phyloP scores from a whole-genome alignment of 2,113 vertebrate genomes.

The Garra rufa region DNA sequence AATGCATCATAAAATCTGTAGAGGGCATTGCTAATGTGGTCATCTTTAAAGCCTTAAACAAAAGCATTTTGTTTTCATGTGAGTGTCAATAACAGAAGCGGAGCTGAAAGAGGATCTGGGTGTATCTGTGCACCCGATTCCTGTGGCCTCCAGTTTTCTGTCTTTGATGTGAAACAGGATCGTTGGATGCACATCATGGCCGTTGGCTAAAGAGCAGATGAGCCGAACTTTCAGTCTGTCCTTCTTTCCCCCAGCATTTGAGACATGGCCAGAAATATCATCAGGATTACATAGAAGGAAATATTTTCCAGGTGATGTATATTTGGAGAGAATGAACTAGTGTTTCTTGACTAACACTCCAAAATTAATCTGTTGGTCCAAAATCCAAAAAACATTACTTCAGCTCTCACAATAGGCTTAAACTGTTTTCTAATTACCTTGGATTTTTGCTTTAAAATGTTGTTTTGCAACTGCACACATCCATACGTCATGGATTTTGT shows the following conservation, averaged over 20 bases:
- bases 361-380: not conserved
- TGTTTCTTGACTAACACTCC: not conserved
- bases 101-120: slow-evolving; percentile 58
- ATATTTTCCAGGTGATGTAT: slow-evolving; percentile 17
- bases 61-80: slow-evolving; percentile 46
- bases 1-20: not conserved
- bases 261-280: not conserved
- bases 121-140: slow-evolving; percentile 55
- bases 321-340: not conserved
- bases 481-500: not conserved
- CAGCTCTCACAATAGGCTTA: not conserved
- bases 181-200: slow-evolving; percentile 4
- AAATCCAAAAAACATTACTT: not conserved
- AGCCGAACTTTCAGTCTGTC: not conserved
- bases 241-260: not conserved
- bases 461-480: not conserved
- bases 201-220: slow-evolving; percentile 1
- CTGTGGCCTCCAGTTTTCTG: slow-evolving; percentile 22
- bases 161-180: slow-evolving; percentile 55
- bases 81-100: slow-evolving; percentile 58
- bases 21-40: slow-evolving; percentile 15
- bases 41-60: slow-evolving; percentile 46
- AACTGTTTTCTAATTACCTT: not conserved
- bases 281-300: not conserved
- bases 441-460: not conserved